phyloP scores from a whole-genome alignment of 1,140 invertebrate genomes.

The Drosophila lacertosa region DNA sequence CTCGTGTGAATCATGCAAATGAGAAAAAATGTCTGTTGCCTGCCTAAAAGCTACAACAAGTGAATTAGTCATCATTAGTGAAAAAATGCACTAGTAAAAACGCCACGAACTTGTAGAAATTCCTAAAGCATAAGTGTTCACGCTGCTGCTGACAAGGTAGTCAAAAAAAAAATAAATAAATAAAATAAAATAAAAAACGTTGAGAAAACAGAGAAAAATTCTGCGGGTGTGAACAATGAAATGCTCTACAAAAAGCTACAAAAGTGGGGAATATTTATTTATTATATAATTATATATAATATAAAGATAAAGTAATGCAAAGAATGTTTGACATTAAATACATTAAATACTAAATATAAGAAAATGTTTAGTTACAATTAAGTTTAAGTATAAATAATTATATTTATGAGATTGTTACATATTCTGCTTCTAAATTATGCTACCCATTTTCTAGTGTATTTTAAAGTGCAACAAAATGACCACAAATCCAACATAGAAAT shows the following conservation, averaged over 20 bases:
- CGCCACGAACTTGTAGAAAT: constrained; percentile 48
- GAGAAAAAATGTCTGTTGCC: constrained; percentile 12
- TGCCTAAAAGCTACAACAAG: constrained; percentile 31
- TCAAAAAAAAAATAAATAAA: constrained; percentile 8
- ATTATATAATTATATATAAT: too few relatives aligned
- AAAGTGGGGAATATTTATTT: not conserved
- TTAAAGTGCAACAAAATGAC: constrained; percentile 33
- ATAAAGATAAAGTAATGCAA: not conserved
- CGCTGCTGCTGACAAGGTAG: constrained; percentile 3
- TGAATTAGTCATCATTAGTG: constrained; percentile 75
- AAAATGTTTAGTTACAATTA: too few relatives aligned
- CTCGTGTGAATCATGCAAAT: constrained; percentile 68
- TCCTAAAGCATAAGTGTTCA: constrained; percentile 69
- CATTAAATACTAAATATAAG: too few relatives aligned
- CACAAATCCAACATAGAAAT: constrained; percentile 37
- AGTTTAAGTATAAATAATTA: too few relatives aligned
- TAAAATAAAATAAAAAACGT: not conserved
- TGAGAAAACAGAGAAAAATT: not conserved
- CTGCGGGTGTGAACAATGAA: not conserved
- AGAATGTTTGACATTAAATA: too few relatives aligned
- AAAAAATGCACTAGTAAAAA: constrained; percentile 74
- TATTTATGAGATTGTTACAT: too few relatives aligned
- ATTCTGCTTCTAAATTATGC: not conserved
- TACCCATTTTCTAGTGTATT: not conserved
- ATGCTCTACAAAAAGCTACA: constrained; percentile 2